Conservation (phyloP, 2,888 invertebrate genomes). For the Harpalus rubripes region DNA sequence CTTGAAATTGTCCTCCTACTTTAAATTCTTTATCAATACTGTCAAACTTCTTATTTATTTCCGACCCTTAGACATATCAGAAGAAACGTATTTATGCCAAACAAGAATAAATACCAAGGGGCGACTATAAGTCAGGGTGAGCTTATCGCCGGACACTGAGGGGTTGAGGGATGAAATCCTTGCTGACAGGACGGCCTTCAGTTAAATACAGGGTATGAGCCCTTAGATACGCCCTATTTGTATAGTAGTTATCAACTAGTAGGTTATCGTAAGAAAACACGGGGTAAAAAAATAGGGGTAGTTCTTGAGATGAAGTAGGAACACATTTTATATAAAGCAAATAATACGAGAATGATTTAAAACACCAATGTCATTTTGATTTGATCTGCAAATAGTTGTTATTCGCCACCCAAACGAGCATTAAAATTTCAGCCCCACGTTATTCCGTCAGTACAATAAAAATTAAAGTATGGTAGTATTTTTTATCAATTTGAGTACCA, state of each 20-base stretch:
- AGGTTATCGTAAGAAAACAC: neutral
- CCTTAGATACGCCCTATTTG: neutral
- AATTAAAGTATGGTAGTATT: too few species aligned
- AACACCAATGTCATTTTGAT: too few species aligned
- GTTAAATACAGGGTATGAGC: neutral
- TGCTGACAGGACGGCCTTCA: slow-evolving; percentile 1
- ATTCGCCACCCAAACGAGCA: too few species aligned
- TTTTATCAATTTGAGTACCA: too few species aligned
- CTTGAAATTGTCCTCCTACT: neutral
- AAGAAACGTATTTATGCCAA: slow-evolving; percentile 60
- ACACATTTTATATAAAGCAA: neutral
- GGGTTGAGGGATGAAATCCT: slow-evolving; percentile 38
- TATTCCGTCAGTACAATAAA: too few species aligned
- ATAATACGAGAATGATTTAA: too few species aligned
- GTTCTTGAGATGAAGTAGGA: neutral
- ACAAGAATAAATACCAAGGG: slow-evolving; percentile 63
- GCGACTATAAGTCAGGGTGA: slow-evolving; percentile 13
- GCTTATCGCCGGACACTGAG: slow-evolving; percentile 34
- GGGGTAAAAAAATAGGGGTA: neutral
- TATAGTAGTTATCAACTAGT: neutral
- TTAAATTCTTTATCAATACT: neutral
- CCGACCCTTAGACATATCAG: neutral
- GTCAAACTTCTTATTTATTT: neutral
- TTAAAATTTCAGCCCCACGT: too few species aligned
- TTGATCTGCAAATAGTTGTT: too few species aligned